Evolutionary conservation across 2,797 vertebrate species (phyloP).

Genomic region (Sebastes itinus): DNA sequence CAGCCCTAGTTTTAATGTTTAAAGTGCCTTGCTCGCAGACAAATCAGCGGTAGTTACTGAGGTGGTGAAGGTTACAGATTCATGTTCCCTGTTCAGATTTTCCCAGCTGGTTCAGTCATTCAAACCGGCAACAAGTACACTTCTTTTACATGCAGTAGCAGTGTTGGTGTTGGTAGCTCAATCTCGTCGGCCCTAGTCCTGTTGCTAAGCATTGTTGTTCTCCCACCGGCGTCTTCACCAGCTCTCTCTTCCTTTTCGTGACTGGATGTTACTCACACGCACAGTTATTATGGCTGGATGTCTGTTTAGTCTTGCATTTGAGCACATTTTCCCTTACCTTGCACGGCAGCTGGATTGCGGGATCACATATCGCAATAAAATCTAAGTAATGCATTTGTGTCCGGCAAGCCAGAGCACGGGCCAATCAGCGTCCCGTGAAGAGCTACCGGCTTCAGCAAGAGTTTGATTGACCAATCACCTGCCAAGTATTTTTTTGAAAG

Average conservation of each 20-base stretch:
- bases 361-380: no score
- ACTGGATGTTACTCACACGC: not conserved
- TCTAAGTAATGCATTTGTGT: no score
- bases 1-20: no score
- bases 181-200: not conserved
- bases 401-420: no score
- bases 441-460: no score
- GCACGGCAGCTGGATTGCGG: no score
- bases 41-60: not conserved
- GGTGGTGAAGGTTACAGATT: not conserved
- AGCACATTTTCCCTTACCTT: not conserved
- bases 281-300: not conserved
- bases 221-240: no score
- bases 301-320: not conserved
- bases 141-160: not conserved
- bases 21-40: not conserved
- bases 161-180: not conserved
- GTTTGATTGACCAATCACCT: no score
- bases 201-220: not conserved
- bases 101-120: not conserved
- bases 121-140: not conserved
- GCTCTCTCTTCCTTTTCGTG: not conserved
- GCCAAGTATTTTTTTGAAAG: no score
- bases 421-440: no score
- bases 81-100: not conserved